phyloP scores from a whole-genome alignment of 2,888 invertebrate genomes.

The Eupithecia subfuscata region DNA sequence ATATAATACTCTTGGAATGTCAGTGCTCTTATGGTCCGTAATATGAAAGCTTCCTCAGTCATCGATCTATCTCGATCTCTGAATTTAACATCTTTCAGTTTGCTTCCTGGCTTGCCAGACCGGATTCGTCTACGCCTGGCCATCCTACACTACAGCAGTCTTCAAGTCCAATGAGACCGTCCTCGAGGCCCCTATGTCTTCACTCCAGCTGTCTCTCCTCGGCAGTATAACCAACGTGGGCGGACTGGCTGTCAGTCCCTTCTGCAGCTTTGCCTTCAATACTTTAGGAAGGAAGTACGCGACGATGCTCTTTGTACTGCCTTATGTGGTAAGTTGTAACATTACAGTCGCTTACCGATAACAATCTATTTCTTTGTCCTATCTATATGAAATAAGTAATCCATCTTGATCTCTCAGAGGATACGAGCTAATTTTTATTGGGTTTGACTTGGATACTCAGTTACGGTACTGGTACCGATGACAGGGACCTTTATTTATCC shows the following conservation, averaged over 20 bases:
- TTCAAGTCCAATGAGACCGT: slow-evolving; percentile 70
- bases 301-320: slow-evolving; percentile 70
- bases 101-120: slow-evolving; percentile 66
- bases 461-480: no score
- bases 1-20: no score
- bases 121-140: slow-evolving; percentile 73
- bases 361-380: no score
- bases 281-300: slow-evolving; percentile 71
- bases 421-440: no score
- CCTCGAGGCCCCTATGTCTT: slow-evolving; percentile 62
- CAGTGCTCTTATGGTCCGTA: no score
- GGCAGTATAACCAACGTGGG: slow-evolving; percentile 73
- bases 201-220: slow-evolving; percentile 66
- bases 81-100: slow-evolving; percentile 56
- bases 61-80: no score
- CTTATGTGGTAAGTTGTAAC: slow-evolving; percentile 63
- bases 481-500: no score
- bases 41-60: background rate
- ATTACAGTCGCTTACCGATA: background rate
- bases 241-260: slow-evolving; percentile 65
- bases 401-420: no score
- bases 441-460: no score
- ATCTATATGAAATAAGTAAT: no score
- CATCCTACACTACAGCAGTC: slow-evolving; percentile 68
- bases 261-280: slow-evolving; percentile 67